Evolutionary conservation across 2,888 invertebrate genomes (phyloP), one percentile per base, ranked within the genome.

Genomic region (Coremacera marginata): DNA sequence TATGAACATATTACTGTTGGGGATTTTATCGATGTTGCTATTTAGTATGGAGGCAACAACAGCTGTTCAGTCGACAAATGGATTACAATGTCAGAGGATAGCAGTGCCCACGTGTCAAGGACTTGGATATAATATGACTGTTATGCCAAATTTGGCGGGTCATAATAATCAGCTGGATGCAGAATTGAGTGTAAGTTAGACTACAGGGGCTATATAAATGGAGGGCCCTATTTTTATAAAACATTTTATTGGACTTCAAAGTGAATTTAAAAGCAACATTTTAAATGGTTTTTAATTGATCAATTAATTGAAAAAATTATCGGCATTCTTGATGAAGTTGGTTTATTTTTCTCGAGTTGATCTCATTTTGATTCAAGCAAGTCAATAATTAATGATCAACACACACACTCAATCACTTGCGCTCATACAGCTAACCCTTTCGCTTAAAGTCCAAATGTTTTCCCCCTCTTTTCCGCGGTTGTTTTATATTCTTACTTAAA

Each of bases 61-160:
- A 16, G 57, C 73, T 5, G 44, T 31, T 4, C 82, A 82, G 77
- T 75, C 82, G 37, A 73, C 82, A 80, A 87, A 85, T 81, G 89
- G 89, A 88, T 88, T 89, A 88, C 93, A 93, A 87, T 96, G 96
- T 89, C 95, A 96, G 90, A 91, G 93, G 85, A 95, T 96, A 86
- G 92, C 91, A 75, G 93, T 95, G 78, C 93, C 95, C 63, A 91
- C 95, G 89, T 96, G 96, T 88, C 93, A 93, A 88, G 94, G 95
- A 84, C 91, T 96, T 87, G 93, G 95, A 82, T 96, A 96, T 90
- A 96, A 96, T 90, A 93, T 94, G 90, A 96, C 96, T 34, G 92
- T 89, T 37, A 94, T 96, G 94, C 96, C 96, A 71, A 96, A 96
- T 90, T 92, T 95, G 79, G 92, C 96, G 89, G 95, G 95, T 1